phyloP scores from a whole-genome alignment of 2,113 vertebrate species.

The Phalacrocorax pelagicus region DNA sequence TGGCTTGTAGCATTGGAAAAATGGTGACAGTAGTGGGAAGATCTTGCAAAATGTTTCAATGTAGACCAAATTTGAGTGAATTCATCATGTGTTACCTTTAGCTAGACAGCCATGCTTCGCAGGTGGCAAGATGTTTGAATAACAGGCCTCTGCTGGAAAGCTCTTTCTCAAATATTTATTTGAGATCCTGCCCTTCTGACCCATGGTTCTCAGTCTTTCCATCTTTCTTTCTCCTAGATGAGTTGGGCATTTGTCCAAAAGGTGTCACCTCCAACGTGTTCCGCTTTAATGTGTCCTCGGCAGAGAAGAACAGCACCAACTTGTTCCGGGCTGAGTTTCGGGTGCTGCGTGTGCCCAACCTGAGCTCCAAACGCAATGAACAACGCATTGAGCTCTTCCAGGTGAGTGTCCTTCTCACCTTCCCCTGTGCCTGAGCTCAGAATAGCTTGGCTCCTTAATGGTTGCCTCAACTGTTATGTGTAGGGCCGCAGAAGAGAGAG shows the following conservation, averaged over 20 bases:
- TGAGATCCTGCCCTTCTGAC: background rate
- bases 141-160: background rate
- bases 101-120: background rate
- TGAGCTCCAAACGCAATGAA: conserved; percentile 86
- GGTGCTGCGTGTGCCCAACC: conserved; percentile 88
- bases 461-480: background rate
- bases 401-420: conserved; percentile 66
- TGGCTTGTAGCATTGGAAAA: background rate
- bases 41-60: background rate
- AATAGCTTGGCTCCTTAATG: background rate
- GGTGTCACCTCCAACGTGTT: conserved; percentile 92
- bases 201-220: conserved; percentile 18
- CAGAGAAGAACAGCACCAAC: conserved; percentile 96
- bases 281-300: conserved; percentile 92
- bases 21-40: background rate
- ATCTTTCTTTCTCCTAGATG: conserved; percentile 76
- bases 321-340: conserved; percentile 96
- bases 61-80: background rate
- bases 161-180: background rate
- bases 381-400: conserved; percentile 98
- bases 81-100: background rate
- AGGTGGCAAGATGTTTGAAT: background rate
- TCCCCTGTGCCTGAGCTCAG: background rate
- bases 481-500: background rate
- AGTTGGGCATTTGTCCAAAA: conserved; percentile 88